Evolutionary conservation across 2,888 invertebrate genomes (phyloP), one percentile per base, ranked within the genome.

Genomic region (Nysson spinosus): DNA sequence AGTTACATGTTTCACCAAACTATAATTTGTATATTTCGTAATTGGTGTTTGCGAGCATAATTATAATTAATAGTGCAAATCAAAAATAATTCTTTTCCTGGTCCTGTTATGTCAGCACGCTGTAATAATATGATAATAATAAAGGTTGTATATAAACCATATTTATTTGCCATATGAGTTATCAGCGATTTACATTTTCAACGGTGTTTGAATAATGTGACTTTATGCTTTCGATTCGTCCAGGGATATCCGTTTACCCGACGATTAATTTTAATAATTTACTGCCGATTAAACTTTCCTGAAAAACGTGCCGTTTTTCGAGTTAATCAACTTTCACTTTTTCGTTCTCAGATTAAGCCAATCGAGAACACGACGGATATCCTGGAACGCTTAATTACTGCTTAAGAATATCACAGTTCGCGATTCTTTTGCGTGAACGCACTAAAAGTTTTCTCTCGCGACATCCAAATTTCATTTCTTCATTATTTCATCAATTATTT

Each of bases 391-490:
- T 77, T 79, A 73, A 77, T 77, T 80, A 82, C 80, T 79, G 80
- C 79, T 82, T 81, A 78, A 83, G 80, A 83, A 82, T 83, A 84
- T 84, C 84, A 84, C 83, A 84, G 84, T 83, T 83, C 72, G 75
- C 80, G 75, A 82, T 81, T 80, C 72, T 80, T n/a, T 64, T 78
- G 81, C 81, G 69, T 69, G 66, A 70, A 68, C 61, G 69, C 71
- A 58, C 66, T 72, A 64, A 75, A 69, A 55, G 50, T 46, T 69
- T 65, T 52, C 58, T 56, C 60, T 49, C 52, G 44, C 50, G 68
- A 61, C 61, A 51, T 58, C 58, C 49, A 61, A 50, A 56, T 24
- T 44, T n/a, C n/a, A n/a, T n/a, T n/a, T n/a, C n/a, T n/a, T n/a
- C n/a, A n/a, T n/a, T n/a, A n/a, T n/a, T n/a, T n/a, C n/a, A n/a